phyloP scores from a whole-genome alignment of 2,113 vertebrate species.

The Mormyrus lacerda region DNA sequence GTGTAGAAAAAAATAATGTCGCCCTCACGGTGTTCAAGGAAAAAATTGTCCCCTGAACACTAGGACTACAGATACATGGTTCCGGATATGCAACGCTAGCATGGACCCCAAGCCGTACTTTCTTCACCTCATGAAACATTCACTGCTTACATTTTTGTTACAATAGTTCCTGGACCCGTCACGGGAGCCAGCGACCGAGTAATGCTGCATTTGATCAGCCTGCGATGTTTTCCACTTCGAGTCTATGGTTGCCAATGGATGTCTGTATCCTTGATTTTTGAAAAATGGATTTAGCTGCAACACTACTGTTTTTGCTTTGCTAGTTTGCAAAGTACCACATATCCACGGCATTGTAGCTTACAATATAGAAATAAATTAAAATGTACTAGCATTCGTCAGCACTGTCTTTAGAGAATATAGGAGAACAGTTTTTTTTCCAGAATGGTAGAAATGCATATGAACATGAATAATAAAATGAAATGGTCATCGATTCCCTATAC shows the following conservation, averaged over 20 bases:
- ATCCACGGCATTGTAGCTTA: not conserved
- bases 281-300: not conserved
- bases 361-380: not conserved
- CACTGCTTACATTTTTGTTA: not conserved
- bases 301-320: not conserved
- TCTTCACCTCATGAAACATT: not conserved
- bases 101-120: not conserved
- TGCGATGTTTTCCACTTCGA: not conserved
- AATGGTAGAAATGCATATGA: not conserved
- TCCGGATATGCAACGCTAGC: not conserved
- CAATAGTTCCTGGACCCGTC: not conserved
- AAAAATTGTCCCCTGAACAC: not conserved
- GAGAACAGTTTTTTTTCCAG: not conserved
- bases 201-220: not conserved
- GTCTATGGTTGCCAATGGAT: not conserved
- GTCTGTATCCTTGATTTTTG: not conserved
- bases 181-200: not conserved
- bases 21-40: not conserved
- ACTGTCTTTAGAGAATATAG: not conserved
- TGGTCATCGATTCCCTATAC: not conserved
- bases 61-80: not conserved
- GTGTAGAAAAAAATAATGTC: slow-evolving; percentile 14
- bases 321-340: not conserved
- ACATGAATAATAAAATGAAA: not conserved
- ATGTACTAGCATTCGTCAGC: not conserved